Evolutionary conservation across 2,113 vertebrate genomes (phyloP), one percentile per base, ranked within the genome.

Genomic region (Sula dactylatra): DNA sequence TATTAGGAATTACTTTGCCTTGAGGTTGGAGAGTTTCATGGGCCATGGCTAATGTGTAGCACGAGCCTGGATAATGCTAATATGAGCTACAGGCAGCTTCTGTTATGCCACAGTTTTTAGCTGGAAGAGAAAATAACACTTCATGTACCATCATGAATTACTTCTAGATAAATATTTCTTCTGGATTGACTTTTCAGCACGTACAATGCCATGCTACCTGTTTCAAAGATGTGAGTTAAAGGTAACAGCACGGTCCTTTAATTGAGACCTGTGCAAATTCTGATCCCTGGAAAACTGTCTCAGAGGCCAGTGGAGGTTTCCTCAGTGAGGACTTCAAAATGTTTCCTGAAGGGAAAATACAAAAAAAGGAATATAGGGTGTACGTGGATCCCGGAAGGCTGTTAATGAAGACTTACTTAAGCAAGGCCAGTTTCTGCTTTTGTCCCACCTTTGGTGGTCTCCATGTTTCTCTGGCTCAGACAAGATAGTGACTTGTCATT

Each of bases 1-100:
- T 81, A 74, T 58, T 86, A 93, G 71, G 58, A 71, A 88, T 90
- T 92, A 67, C 66, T 93, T 94, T 95, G 82, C 96, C 94, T 96
- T 66, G 69, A 92, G 92, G 94, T 79, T 71, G 36, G 13, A 34
- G 54, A 71, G 86, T 82, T 95, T 97, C 87, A 72, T 95, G 84
- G 79, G 27, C 95, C 94, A 22, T 96, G 82, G 79, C 93, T 96
- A 94, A 96, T 93, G 61, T 90, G 65, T 76, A 88, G 7, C n/a
- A 40, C 78, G 56, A 94, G 61, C 83, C 66, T 64, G 4, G 6
- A 65, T 93, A 81, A 88, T 70, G 77, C 91, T 87, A 95, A 80
- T 66, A 26, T 14, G 40, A 81, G 50, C 94, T 82, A 71, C 42
- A 90, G 89, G 76, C 47, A 66, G 44, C 61, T 70, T 55, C 65